Base-by-base conservation (phyloP, 2,797 vertebrate species). In the Acanthurus lineatus region DNA sequence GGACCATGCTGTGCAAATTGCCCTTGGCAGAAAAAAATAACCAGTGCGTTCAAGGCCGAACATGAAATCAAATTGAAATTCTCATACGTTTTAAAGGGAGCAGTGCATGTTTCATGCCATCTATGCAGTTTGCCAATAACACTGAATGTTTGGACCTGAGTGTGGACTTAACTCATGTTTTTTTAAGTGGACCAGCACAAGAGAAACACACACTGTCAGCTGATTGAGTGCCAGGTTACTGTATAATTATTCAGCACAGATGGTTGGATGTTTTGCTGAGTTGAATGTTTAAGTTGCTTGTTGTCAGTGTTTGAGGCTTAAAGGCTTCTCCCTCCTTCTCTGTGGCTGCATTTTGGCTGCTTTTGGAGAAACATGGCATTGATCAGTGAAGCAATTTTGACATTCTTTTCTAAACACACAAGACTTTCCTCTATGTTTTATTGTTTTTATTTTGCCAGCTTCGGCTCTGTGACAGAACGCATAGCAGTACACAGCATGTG, bases 231-330 rank as follows among this genome's bases (percentile, higher is more conserved):
- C 83, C 86, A 86, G 32, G 79, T 90, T 79, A 72, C 66, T 87
- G 80, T 79, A 69, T 82, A 85, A 83, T 89, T 82, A 81, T 75
- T 89, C 84, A 72, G 59, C 71, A 15, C 83, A 89, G 81, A 88
- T 87, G 78, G 82, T 58, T 47, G 76, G 81, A 88, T 42, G 86
- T 88, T 92, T 79, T 86, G 87, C 86, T 82, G 89, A 89, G 65
- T 75, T 80, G 65, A 82, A 82, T 61, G 64, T 85, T 89, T 80
- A 57, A 86, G 80, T 75, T 82, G 70, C 69, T 79, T 58, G 76
- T 82, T 86, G 79, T 84, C 85, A 71, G 42, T 66, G 77, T 81
- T 77, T 79, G 60, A 32, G 76, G 40, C 68, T 67, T 60, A 61
- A 86, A 64, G 73, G 40, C 9, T 11, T 12, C 40, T 9, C 40